phyloP scores from a whole-genome alignment of 2,113 vertebrate genomes.

The Budorcas taxicolor region DNA sequence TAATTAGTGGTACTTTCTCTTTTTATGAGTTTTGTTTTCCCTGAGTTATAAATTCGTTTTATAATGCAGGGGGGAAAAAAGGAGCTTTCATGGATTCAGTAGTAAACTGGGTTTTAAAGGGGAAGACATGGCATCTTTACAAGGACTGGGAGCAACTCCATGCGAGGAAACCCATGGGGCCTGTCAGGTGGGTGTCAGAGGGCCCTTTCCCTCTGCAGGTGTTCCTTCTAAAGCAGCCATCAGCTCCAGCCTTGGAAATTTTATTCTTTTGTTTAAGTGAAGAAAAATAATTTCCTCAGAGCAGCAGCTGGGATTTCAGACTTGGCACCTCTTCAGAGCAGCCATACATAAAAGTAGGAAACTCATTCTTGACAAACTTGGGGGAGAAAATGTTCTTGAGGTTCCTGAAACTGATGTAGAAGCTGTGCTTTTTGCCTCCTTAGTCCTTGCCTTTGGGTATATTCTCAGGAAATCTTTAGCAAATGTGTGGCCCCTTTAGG shows the following conservation, averaged over 20 bases:
- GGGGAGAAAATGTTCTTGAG: not conserved
- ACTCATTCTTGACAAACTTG: not conserved
- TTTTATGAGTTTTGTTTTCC: not conserved
- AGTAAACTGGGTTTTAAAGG: not conserved
- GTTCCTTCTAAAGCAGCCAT: not conserved
- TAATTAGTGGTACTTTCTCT: not conserved
- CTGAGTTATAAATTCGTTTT: not conserved
- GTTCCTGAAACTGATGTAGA: not conserved
- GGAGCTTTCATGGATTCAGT: not conserved
- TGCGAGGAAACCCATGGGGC: not conserved
- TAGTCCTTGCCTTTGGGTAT: not conserved
- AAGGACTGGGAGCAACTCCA: not conserved
- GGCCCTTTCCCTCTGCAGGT: not conserved
- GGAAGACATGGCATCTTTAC: not conserved
- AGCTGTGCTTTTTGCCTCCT: not conserved
- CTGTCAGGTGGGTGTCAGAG: no score
- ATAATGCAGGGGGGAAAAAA: not conserved
- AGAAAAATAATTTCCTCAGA: not conserved
- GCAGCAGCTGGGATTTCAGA: conserved; percentile 1
- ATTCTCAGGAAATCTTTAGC: not conserved
- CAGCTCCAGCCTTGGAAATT: not conserved
- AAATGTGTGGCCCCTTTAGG: not conserved
- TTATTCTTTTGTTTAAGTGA: not conserved
- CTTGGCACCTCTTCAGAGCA: conserved; percentile 33
- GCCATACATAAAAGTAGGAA: conserved; percentile 25